Conservation (phyloP, 2,113 vertebrate species). For the Sciurus niger region DNA sequence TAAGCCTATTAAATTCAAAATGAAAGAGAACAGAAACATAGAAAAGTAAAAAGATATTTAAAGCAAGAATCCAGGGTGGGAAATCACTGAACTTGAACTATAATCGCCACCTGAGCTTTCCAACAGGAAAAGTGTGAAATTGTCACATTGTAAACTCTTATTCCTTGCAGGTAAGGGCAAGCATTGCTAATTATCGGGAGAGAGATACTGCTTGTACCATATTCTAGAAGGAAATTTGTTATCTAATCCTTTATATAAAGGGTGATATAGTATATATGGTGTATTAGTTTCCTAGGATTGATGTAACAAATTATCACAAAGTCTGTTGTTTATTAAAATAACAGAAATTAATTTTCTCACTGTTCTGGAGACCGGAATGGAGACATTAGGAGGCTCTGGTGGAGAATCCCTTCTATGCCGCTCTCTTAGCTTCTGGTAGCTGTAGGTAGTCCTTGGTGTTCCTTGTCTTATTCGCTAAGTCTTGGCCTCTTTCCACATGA, state of each 20-base stretch:
- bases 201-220: neutral
- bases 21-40: neutral
- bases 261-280: neutral
- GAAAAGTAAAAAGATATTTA: neutral
- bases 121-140: neutral
- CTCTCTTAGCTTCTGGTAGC: neutral
- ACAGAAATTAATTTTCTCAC: constrained; percentile 10
- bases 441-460: neutral
- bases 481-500: neutral
- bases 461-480: neutral
- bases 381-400: neutral
- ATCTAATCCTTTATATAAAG: neutral
- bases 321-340: constrained; percentile 24
- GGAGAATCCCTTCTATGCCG: neutral
- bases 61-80: neutral
- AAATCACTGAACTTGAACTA: neutral
- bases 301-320: neutral
- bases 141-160: neutral
- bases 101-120: neutral
- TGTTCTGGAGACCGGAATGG: neutral
- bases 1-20: constrained; percentile 46
- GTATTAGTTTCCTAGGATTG: neutral
- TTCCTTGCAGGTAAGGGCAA: neutral
- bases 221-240: constrained; percentile 5
- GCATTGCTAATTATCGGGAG: neutral